A percentile compares a stretch with the other conserved stretches of the same genome.
These are phyloP conservation scores for Platycheirus albimanus DNA, from an alignment of 2,888 invertebrate genomes.

Conservation along the genomic window DNA sequence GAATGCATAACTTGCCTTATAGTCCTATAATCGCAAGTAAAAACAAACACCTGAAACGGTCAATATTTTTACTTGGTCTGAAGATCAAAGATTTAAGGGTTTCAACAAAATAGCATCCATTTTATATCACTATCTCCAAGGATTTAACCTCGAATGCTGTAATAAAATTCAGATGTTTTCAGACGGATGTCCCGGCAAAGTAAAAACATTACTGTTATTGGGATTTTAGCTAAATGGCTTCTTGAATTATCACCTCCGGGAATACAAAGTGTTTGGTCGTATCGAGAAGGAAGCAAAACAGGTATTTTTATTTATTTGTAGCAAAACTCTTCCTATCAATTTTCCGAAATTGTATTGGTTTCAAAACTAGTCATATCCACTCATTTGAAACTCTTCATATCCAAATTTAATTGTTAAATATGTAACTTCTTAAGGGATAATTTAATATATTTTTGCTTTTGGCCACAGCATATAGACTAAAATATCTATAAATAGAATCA, in stretches of 20 bases:
- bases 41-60: background rate
- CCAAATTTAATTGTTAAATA: too few relatives aligned
- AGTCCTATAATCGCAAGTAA: too few relatives aligned
- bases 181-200: background rate
- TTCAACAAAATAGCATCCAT: background rate
- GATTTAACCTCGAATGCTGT: too few relatives aligned
- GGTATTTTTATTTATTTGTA: background rate
- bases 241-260: background rate
- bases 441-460: too few relatives aligned
- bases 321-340: too few relatives aligned
- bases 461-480: too few relatives aligned
- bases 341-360: too few relatives aligned
- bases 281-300: constrained; percentile 1
- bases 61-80: constrained; percentile 2
- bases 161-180: background rate
- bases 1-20: too few relatives aligned
- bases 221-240: background rate
- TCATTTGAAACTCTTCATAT: too few relatives aligned
- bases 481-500: too few relatives aligned
- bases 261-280: constrained; percentile 2
- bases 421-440: too few relatives aligned
- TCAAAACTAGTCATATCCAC: too few relatives aligned
- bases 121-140: background rate
- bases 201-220: background rate
- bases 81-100: background rate